phyloP scores from a whole-genome alignment of 2,113 vertebrate genomes.

The Mastomys natalensis region DNA sequence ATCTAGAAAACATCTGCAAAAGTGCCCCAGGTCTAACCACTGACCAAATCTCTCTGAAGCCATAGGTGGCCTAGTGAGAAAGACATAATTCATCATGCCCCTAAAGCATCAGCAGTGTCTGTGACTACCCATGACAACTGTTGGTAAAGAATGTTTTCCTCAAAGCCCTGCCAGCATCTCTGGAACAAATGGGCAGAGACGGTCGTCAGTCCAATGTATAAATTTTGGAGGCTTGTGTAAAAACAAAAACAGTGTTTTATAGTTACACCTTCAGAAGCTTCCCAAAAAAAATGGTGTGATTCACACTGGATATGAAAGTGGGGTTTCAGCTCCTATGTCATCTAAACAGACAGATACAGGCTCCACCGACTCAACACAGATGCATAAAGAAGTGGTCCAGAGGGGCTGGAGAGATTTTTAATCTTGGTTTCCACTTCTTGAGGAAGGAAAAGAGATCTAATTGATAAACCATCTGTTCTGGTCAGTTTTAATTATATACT shows the following conservation, averaged over 20 bases:
- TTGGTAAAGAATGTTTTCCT: no score
- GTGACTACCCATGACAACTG: not conserved
- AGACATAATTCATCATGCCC: not conserved
- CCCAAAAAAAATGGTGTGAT: not conserved
- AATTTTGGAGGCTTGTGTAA: not conserved
- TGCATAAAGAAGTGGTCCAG: not conserved
- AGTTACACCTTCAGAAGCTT: conserved; percentile 58
- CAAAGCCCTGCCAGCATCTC: not conserved
- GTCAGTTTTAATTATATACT: not conserved
- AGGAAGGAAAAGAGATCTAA: not conserved
- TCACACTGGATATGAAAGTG: conserved; percentile 38
- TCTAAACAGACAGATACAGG: not conserved
- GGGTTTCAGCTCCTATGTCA: not conserved
- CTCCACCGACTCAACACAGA: not conserved
- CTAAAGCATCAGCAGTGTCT: not conserved
- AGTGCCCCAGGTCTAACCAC: not conserved
- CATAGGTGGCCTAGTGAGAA: not conserved
- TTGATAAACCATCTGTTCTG: not conserved
- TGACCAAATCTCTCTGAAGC: not conserved
- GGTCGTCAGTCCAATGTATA: not conserved
- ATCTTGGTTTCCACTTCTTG: not conserved
- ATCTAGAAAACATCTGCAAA: not conserved
- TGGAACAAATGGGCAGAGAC: not conserved
- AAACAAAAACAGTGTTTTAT: conserved; percentile 62
- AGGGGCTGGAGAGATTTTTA: not conserved